phyloP scores from a whole-genome alignment of 2,797 vertebrate genomes.

The Bothrops alternatus region DNA sequence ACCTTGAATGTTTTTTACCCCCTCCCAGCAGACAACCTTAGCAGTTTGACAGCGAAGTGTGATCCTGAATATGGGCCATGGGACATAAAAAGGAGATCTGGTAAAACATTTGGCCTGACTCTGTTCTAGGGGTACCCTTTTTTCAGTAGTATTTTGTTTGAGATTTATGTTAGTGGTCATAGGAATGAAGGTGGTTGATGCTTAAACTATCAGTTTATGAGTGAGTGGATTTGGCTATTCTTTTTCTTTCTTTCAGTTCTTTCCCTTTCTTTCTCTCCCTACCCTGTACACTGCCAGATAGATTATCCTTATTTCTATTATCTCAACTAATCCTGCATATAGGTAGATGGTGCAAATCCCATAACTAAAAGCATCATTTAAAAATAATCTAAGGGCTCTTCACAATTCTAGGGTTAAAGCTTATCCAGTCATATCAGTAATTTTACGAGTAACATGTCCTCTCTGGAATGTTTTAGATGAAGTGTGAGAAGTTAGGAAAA shows the following conservation, averaged over 20 bases:
- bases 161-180: background rate
- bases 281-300: background rate
- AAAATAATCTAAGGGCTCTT: background rate
- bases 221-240: background rate
- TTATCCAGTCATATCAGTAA: background rate
- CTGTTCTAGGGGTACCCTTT: background rate
- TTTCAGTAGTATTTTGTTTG: background rate
- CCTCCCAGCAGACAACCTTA: background rate
- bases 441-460: background rate
- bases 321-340: too few species aligned
- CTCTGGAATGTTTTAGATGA: background rate
- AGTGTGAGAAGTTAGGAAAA: background rate
- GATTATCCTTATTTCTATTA: background rate
- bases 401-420: background rate
- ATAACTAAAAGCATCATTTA: too few species aligned
- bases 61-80: background rate
- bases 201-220: background rate
- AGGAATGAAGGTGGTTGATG: background rate
- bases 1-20: background rate
- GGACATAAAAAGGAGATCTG: too few species aligned
- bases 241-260: background rate
- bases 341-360: too few species aligned
- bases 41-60: background rate
- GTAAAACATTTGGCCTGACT: too few species aligned
- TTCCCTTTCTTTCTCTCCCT: background rate